A percentile compares a stretch with the other conserved stretches of the same genome.
phyloP scores from a whole-genome alignment of 1,140 invertebrate species.

The Drosophila parvula region DNA sequence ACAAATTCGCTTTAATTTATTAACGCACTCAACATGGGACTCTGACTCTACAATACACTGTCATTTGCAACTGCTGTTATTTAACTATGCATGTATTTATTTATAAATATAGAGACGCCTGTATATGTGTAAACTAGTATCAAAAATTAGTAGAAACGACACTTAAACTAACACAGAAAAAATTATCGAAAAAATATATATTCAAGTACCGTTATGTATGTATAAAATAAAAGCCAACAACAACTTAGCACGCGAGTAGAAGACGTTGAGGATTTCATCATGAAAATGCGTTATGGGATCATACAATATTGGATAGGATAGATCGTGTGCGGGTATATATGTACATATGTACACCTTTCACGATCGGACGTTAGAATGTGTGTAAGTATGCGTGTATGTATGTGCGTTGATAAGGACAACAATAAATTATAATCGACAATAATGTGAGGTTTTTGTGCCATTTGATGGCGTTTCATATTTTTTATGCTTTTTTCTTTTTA shows the following conservation, averaged over 20 bases:
- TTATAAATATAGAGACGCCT: conserved; percentile 61
- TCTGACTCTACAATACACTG: conserved; percentile 69
- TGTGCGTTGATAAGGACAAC: conserved; percentile 70
- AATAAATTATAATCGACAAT: conserved; percentile 81
- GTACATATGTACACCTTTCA: not conserved
- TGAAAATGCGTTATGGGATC: conserved; percentile 47
- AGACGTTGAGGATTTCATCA: conserved; percentile 53
- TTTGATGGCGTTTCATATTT: conserved; percentile 65
- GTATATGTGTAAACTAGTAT: conserved; percentile 80
- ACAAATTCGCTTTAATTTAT: conserved; percentile 81
- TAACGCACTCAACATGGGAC: conserved; percentile 78
- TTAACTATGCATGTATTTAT: conserved; percentile 59
- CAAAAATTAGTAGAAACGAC: conserved; percentile 81
- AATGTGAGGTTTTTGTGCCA: conserved; percentile 73
- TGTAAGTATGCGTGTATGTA: conserved; percentile 28
- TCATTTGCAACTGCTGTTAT: conserved; percentile 55
- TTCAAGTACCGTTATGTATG: conserved; percentile 52
- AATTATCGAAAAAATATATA: conserved; percentile 72
- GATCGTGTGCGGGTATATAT: conserved; percentile 16
- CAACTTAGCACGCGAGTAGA: conserved; percentile 72
- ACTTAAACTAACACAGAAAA: conserved; percentile 74
- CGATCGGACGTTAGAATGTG: conserved; percentile 41
- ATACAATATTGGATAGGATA: conserved; percentile 22
- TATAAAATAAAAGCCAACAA: conserved; percentile 75
- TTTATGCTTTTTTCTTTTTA: conserved; percentile 13